Percentiles rank a stretch among this genome's conserved stretches.
Evolutionary conservation across 1,140 invertebrate species (phyloP).

Genomic region (Bombus balteatus): DNA sequence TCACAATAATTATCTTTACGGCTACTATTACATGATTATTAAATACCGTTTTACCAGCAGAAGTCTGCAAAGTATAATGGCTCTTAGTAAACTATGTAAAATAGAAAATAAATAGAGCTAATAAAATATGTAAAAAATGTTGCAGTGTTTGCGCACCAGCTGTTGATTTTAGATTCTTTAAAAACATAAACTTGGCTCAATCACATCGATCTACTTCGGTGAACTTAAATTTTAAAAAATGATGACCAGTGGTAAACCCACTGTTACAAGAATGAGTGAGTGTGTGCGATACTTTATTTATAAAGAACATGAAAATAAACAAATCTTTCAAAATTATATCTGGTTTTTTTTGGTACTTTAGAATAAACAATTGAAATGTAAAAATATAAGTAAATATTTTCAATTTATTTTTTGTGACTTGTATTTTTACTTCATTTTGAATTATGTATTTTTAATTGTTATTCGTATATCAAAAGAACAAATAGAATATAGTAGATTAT

Average conservation of each 20-base stretch:
- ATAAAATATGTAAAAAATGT: conserved; percentile 63
- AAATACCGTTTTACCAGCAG: neutral
- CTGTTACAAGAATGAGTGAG: conserved; percentile 79
- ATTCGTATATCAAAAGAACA: neutral
- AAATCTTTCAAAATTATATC: conserved; percentile 43
- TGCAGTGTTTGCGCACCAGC: conserved; percentile 55
- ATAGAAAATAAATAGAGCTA: conserved; percentile 59
- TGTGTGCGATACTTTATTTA: conserved; percentile 81
- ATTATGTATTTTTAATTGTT: neutral
- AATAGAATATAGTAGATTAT: neutral
- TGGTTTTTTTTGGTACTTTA: neutral
- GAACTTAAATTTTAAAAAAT: conserved; percentile 68
- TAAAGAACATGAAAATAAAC: conserved; percentile 73
- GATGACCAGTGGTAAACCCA: conserved; percentile 74
- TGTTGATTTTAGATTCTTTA: conserved; percentile 62
- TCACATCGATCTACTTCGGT: conserved; percentile 62
- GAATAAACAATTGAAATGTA: neutral
- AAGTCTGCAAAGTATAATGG: conserved; percentile 1
- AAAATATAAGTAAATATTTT: neutral
- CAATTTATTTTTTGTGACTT: too few relatives aligned
- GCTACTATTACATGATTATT: neutral
- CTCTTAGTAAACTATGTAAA: conserved; percentile 17
- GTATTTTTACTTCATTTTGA: too few relatives aligned
- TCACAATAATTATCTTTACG: conserved; percentile 16
- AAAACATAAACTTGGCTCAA: conserved; percentile 63